A percentile compares a stretch with the other conserved stretches of the same genome.
phyloP scores from a whole-genome alignment of 1,140 invertebrate genomes.

The Mactra quadrangularis region DNA sequence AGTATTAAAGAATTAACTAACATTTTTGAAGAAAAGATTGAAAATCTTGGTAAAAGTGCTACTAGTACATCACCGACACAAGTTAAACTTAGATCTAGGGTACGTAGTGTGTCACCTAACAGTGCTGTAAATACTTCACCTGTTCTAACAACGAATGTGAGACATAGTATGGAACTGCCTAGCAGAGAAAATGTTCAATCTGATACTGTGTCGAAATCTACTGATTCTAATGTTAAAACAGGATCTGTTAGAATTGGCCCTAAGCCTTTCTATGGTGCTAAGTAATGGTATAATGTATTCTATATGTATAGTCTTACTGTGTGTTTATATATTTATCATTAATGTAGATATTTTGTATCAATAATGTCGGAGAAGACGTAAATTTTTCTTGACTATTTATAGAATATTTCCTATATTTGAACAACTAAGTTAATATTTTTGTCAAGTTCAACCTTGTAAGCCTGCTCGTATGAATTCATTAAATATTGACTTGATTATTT shows the following conservation, averaged over 20 bases:
- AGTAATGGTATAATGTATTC: conserved; percentile 51
- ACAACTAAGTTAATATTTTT: no score
- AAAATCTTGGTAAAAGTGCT: conserved; percentile 54
- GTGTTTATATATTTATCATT: no score
- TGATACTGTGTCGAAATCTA: conserved; percentile 6
- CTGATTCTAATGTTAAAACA: conserved; percentile 60
- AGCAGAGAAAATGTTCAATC: conserved; percentile 14
- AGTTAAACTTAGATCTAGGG: conserved; percentile 44
- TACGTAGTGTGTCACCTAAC: conserved; percentile 62
- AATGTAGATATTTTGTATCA: no score
- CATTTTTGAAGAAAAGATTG: conserved; percentile 73
- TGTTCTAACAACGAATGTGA: conserved; percentile 57
- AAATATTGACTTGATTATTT: no score
- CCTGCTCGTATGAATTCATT: no score
- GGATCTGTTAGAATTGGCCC: conserved; percentile 77
- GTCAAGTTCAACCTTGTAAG: no score
- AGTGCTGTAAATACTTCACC: conserved; percentile 36
- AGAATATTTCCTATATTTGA: no score
- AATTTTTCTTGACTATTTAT: no score
- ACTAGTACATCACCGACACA: conserved; percentile 55
- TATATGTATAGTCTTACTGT: no score
- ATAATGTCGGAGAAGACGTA: no score
- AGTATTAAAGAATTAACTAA: conserved; percentile 80
- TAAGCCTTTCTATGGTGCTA: conserved; percentile 80
- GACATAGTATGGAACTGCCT: conserved; percentile 76